A percentile compares a stretch with the other conserved stretches of the same genome.
phyloP scores from a whole-genome alignment of 2,797 vertebrate genomes.

The Enteromius trimaculatus region DNA sequence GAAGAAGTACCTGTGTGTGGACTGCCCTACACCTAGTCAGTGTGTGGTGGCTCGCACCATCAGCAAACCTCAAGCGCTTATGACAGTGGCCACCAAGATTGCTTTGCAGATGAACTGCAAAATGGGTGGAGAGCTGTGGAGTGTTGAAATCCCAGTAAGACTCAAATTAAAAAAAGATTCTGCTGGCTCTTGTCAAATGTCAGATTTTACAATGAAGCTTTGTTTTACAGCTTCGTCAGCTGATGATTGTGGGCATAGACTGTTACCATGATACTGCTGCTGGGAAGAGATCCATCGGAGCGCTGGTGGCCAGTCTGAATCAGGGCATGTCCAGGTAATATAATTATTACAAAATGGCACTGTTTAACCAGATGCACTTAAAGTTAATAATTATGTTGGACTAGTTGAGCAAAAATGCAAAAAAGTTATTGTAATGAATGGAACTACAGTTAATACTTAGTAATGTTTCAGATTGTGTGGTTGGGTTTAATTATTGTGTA shows the following conservation, averaged over 20 bases:
- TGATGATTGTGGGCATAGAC: constrained; percentile 95
- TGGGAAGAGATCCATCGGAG: constrained; percentile 88
- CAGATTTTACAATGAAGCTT: neutral
- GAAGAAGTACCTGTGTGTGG: constrained; percentile 93
- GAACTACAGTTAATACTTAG: neutral
- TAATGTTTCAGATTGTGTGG: neutral
- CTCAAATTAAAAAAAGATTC: neutral
- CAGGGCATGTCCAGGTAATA: constrained; percentile 86
- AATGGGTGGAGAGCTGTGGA: constrained; percentile 97
- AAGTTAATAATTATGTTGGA: neutral
- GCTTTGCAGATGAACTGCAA: constrained; percentile 95
- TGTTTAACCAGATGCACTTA: neutral
- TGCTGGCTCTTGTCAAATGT: neutral
- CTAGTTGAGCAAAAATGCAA: neutral
- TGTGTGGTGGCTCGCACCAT: constrained; percentile 90
- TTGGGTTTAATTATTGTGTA: neutral
- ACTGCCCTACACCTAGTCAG: constrained; percentile 92
- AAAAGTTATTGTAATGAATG: neutral
- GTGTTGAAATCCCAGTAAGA: constrained; percentile 91
- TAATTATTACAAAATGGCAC: neutral
- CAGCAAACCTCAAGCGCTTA: constrained; percentile 81
- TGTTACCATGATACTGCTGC: constrained; percentile 89
- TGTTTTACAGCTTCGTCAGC: constrained; percentile 84
- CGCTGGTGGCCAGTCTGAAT: constrained; percentile 93
- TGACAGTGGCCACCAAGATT: constrained; percentile 93